Evolutionary conservation across 2,888 invertebrate genomes (phyloP), one percentile per base, ranked within the genome.

Genomic region (Caenorhabditis sp.): DNA sequence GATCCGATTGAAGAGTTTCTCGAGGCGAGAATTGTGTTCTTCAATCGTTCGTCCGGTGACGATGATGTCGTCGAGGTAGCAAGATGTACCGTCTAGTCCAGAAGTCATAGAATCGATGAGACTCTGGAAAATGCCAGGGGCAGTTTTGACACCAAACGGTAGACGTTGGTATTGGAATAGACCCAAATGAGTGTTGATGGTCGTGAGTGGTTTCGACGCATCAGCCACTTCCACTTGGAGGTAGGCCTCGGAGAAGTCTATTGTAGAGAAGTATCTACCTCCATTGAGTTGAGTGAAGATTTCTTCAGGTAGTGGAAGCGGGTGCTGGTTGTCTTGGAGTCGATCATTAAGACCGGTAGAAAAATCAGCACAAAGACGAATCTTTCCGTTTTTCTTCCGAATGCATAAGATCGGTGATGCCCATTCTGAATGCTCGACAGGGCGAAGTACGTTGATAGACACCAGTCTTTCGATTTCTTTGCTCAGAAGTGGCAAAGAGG

Each of bases 231-330:
- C 69, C 8, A 83, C 38, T 31, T 83, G 83, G 1, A 83, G 74
- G 54, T 81, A 83, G 4, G 83, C 83, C 12, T 81, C 80, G 5
- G 75, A 50, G n/a, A 83, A 53, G 63, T 83, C 83, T 50, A 82
- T 57, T 63, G 70, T 63, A 3, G 77, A 64, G 75, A 81, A 82
- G 52, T 66, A 25, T 25, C 31, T 36, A 1, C 77, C 67, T 14
- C 83, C 78, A 50, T 78, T 72, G 20, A 82, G 68, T 8, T 57
- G 59, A 4, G 62, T 50, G 27, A 83, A 78, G 7, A 82, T 56
- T 63, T 79, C 77, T 3, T 79, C 81, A 8, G 70, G 59, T 7
- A 66, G 61, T 20, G 83, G 82, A 0, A 83, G 60, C 3, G 81
- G 83, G 59, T 83, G 76, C 36, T 70, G 69, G 36, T 78, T 43